Percentiles rank a stretch among this genome's conserved stretches.
phyloP scores from a whole-genome alignment of 2,888 invertebrate genomes.

The Alentia gelatinosa region DNA sequence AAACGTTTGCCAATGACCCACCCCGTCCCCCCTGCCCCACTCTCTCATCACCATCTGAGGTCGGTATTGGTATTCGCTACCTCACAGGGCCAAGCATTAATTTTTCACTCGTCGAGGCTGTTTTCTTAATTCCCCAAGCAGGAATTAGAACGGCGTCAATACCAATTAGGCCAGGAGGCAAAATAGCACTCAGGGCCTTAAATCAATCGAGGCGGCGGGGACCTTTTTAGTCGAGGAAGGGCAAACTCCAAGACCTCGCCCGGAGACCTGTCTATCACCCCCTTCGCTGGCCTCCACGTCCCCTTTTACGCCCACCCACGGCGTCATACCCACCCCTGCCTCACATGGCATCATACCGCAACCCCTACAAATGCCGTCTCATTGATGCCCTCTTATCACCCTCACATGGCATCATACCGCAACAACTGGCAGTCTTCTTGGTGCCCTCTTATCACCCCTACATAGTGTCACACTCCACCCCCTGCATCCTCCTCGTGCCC shows the following conservation, averaged over 20 bases:
- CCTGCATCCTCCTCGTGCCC: neutral
- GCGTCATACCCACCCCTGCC: no score
- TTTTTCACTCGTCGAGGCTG: neutral
- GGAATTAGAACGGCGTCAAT: conserved; percentile 23
- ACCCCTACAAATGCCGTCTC: no score
- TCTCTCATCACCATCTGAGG: neutral
- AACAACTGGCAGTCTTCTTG: neutral
- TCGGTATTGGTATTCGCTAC: neutral
- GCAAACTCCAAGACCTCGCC: neutral
- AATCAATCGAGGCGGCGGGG: neutral
- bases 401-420: no score
- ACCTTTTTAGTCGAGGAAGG: conserved; percentile 1
- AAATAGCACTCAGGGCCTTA: conserved; percentile 12
- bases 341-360: no score
- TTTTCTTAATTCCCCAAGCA: conserved; percentile 6
- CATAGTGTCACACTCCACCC: neutral
- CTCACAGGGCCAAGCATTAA: neutral
- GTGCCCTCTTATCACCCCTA: neutral
- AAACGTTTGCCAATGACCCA: neutral
- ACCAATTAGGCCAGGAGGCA: conserved; percentile 35
- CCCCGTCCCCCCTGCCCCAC: neutral
- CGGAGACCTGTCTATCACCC: neutral
- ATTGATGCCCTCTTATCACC: no score
- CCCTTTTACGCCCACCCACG: no score
- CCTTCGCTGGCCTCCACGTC: no score